Percentiles rank a stretch among this genome's conserved stretches.
These are phyloP conservation scores for Reinhardtius hippoglossoides DNA, from an alignment of 2,113 vertebrate genomes.

Conservation along the genomic window DNA sequence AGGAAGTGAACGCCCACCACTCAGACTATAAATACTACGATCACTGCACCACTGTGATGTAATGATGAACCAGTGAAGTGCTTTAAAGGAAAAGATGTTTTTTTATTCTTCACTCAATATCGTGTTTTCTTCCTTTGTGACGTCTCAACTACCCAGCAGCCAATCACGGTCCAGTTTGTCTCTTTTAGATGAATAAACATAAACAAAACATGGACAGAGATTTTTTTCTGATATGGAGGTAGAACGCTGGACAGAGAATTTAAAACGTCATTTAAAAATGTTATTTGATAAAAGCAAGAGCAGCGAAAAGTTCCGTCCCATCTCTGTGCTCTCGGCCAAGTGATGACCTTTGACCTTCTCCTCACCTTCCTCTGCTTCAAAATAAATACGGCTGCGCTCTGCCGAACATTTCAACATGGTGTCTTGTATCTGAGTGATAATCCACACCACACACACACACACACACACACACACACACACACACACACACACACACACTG, in stretches of 20 bases:
- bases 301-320: neutral
- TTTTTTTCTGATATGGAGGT: no score
- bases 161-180: neutral
- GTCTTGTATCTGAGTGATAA: constrained; percentile 52
- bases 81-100: no score
- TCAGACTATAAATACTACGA: neutral
- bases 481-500: constrained; percentile 8
- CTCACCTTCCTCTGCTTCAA: constrained; percentile 12
- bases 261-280: no score
- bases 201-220: no score
- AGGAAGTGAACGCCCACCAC: neutral
- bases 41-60: no score
- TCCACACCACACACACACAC: neutral
- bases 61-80: no score
- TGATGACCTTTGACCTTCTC: constrained; percentile 45
- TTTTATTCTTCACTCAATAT: neutral
- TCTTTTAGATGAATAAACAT: neutral
- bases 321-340: neutral
- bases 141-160: neutral
- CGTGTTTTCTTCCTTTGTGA: neutral
- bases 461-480: constrained; percentile 21
- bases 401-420: constrained; percentile 39
- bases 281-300: no score
- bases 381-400: constrained; percentile 35
- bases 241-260: no score